Evolutionary conservation across 2,797 vertebrate genomes (phyloP).

Genomic region (Apogon talboti): DNA sequence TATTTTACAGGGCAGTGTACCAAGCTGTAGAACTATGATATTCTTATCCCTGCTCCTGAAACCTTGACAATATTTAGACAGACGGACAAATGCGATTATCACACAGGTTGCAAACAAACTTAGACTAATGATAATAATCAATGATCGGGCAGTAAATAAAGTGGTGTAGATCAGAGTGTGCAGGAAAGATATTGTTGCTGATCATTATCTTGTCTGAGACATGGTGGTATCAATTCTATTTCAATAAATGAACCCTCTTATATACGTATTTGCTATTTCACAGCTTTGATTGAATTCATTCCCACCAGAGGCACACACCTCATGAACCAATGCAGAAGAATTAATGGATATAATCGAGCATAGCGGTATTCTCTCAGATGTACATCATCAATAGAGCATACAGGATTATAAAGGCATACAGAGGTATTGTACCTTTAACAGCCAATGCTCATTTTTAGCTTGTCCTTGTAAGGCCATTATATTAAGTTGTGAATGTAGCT

Average conservation of each 20-base stretch:
- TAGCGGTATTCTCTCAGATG: background rate
- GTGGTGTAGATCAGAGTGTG: background rate
- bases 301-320: background rate
- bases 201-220: conserved; percentile 5
- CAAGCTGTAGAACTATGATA: no score
- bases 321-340: background rate
- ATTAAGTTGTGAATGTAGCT: conserved; percentile 1
- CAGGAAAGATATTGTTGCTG: background rate
- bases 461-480: conserved; percentile 3
- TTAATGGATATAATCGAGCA: conserved; percentile 9
- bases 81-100: background rate
- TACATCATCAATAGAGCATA: background rate
- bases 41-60: no score
- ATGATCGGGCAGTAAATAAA: conserved; percentile 1
- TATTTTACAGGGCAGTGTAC: no score
- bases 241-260: conserved; percentile 2
- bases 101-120: background rate
- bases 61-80: no score
- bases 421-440: background rate
- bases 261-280: background rate
- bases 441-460: background rate
- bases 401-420: background rate
- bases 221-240: background rate
- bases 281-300: conserved; percentile 12
- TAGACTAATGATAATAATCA: background rate